Conservation (phyloP, 2,113 vertebrate genomes). For the Phrynosoma blainvillii region DNA sequence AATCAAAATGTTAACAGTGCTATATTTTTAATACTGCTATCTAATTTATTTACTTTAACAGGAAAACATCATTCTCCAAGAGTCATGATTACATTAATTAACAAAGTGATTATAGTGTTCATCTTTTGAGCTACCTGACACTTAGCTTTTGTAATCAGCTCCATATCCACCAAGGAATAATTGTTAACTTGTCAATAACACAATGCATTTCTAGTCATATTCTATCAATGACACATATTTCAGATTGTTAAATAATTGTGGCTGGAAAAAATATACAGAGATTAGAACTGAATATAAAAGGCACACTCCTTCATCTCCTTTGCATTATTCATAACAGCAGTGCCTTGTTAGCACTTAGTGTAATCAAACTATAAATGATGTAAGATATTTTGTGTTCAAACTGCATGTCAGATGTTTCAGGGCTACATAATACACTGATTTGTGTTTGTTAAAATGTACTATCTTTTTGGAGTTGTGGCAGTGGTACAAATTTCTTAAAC, state of each 20-base stretch:
- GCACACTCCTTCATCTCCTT: slow-evolving; percentile 62
- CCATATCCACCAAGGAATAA: slow-evolving; percentile 67
- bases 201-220: slow-evolving; percentile 76
- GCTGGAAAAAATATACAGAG: slow-evolving; percentile 62
- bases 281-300: slow-evolving; percentile 72
- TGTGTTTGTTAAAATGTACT: slow-evolving; percentile 49
- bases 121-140: slow-evolving; percentile 47
- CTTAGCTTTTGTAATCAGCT: slow-evolving; percentile 54
- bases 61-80: slow-evolving; percentile 37
- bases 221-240: slow-evolving; percentile 75
- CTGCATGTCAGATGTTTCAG: slow-evolving; percentile 57
- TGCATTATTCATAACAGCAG: slow-evolving; percentile 81
- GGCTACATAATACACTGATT: slow-evolving; percentile 54
- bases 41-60: slow-evolving; percentile 46
- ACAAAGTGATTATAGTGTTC: slow-evolving; percentile 39
- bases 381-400: slow-evolving; percentile 72
- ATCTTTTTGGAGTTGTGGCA: neutral
- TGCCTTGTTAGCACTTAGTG: slow-evolving; percentile 74
- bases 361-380: slow-evolving; percentile 84
- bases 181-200: slow-evolving; percentile 74
- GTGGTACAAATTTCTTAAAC: slow-evolving; percentile 56
- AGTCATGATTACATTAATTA: slow-evolving; percentile 19
- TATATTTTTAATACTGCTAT: slow-evolving; percentile 43
- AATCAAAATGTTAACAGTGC: slow-evolving; percentile 23
- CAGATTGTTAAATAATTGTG: slow-evolving; percentile 74